phyloP scores from a whole-genome alignment of 2,888 invertebrate species.

The Brenthis daphne region DNA sequence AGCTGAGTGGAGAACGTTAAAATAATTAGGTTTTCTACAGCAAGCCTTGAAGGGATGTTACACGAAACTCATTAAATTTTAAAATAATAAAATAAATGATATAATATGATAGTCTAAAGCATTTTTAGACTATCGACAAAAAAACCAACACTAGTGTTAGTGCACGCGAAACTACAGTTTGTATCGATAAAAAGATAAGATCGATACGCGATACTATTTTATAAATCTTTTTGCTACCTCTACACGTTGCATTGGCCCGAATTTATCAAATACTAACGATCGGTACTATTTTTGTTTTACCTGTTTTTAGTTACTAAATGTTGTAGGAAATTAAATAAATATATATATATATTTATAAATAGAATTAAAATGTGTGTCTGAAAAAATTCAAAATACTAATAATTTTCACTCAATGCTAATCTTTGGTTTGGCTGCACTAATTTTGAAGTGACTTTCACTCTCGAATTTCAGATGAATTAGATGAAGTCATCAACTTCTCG shows the following conservation, averaged over 20 bases:
- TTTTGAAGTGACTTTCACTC: too few species aligned
- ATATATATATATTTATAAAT: background rate
- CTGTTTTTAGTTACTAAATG: slow-evolving; percentile 17
- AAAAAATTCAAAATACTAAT: too few species aligned
- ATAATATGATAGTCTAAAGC: background rate
- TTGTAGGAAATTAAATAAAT: background rate
- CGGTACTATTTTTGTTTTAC: slow-evolving; percentile 11
- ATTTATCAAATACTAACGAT: slow-evolving; percentile 15
- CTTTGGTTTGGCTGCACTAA: too few species aligned
- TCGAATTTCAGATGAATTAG: too few species aligned
- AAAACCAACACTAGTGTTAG: slow-evolving; percentile 43
- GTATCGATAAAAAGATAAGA: slow-evolving; percentile 55
- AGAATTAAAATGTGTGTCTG: too few species aligned
- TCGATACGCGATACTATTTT: slow-evolving; percentile 62
- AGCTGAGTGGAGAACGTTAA: too few species aligned
- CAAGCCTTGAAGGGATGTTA: too few species aligned
- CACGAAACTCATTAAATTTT: too few species aligned
- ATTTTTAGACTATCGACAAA: slow-evolving; percentile 35
- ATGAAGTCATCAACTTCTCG: too few species aligned
- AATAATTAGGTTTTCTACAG: too few species aligned
- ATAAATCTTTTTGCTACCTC: slow-evolving; percentile 53
- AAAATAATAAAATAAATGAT: background rate
- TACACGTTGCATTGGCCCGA: slow-evolving; percentile 5
- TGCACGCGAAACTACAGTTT: slow-evolving; percentile 71
- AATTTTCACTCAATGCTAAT: too few species aligned